Conservation (phyloP, 1,140 invertebrate genomes). For the Dryas iulia region DNA sequence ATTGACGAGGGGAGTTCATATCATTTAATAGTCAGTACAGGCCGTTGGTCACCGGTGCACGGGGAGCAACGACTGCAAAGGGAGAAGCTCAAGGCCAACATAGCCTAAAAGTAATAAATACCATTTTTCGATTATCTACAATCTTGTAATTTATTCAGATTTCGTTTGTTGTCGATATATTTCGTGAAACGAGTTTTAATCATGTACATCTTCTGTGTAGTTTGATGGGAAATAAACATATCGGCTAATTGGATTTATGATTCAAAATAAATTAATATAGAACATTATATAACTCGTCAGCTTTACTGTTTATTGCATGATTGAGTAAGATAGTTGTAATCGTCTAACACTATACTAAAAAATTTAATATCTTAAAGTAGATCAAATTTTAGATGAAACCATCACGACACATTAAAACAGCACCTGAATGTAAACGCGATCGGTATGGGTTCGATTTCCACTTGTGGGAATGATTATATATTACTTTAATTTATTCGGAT, state of each 20-base stretch:
- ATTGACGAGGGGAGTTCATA: background rate
- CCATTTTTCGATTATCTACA: background rate
- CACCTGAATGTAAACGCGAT: too few species aligned
- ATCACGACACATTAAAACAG: too few species aligned
- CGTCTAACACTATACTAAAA: too few species aligned
- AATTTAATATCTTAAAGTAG: too few species aligned
- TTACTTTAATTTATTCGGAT: too few species aligned
- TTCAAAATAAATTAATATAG: background rate
- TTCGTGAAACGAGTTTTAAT: conserved; percentile 39
- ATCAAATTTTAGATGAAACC: too few species aligned
- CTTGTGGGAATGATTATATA: too few species aligned
- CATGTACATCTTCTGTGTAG: background rate
- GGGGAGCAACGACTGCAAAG: background rate
- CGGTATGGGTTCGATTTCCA: too few species aligned
- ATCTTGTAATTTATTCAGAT: conserved; percentile 29
- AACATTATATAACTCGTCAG: background rate
- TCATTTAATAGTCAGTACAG: background rate
- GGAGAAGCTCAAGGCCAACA: background rate
- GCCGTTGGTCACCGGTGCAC: background rate
- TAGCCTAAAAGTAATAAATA: too few species aligned
- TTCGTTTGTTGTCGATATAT: conserved; percentile 30
- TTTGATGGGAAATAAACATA: background rate
- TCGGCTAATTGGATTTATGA: background rate
- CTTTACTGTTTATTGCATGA: too few species aligned
- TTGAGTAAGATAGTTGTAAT: too few species aligned